Evolutionary conservation across 2,797 vertebrate genomes (phyloP).

Genomic region (Sebastes glaucus): DNA sequence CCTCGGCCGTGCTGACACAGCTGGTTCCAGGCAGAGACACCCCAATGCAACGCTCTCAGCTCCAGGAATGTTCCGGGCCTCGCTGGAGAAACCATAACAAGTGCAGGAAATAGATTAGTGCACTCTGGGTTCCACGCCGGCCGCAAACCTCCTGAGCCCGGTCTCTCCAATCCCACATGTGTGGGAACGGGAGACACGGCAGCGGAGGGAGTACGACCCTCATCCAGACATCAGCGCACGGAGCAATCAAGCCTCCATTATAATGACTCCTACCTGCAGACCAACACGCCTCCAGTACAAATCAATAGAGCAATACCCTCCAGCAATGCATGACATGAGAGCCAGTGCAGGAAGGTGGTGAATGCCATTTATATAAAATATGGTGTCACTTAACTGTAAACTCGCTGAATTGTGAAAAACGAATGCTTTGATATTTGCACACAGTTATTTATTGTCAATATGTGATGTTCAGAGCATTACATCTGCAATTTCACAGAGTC

Average conservation of each 20-base stretch:
- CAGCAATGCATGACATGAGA: not conserved
- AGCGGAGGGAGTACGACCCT: slow-evolving; percentile 35
- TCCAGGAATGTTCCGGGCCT: slow-evolving; percentile 82
- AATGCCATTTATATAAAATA: not conserved
- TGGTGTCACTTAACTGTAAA: not conserved
- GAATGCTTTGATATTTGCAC: not conserved
- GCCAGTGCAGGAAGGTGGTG: not conserved
- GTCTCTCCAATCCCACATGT: slow-evolving; percentile 80
- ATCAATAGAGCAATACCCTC: not conserved
- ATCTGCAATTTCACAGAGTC: not conserved
- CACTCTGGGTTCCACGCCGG: slow-evolving; percentile 83
- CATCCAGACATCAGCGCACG: slow-evolving; percentile 30
- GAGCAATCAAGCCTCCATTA: slow-evolving; percentile 15
- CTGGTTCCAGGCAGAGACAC: slow-evolving; percentile 76
- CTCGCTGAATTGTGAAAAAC: not conserved
- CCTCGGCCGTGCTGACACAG: slow-evolving; percentile 89
- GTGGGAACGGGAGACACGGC: slow-evolving; percentile 67
- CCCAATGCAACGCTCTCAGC: slow-evolving; percentile 60
- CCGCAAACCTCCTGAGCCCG: slow-evolving; percentile 69
- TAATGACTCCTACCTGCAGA: slow-evolving; percentile 11
- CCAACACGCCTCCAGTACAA: slow-evolving; percentile 1
- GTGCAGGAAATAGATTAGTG: slow-evolving; percentile 93
- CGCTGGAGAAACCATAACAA: slow-evolving; percentile 92
- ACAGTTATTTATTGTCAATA: not conserved
- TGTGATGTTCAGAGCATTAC: not conserved